These are phyloP conservation scores for Perccottus glenii DNA, from an alignment of 2,113 vertebrate genomes.

Conservation along the genomic window DNA sequence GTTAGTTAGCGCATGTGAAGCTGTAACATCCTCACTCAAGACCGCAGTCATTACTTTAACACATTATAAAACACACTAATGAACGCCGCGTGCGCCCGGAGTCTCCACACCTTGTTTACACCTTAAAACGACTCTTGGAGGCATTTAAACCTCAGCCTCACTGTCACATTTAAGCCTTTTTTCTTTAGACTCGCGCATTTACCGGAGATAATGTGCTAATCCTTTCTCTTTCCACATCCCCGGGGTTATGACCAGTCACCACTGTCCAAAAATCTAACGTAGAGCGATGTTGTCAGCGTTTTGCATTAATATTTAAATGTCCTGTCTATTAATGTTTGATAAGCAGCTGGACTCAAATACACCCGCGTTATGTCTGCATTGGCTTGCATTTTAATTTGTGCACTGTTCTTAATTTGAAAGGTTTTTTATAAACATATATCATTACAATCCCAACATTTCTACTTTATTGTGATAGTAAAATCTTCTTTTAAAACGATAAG, in stretches of 20 bases:
- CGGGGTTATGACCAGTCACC: neutral
- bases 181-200: neutral
- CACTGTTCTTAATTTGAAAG: too few species aligned
- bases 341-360: neutral
- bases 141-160: neutral
- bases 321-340: neutral
- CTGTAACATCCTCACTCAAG: neutral
- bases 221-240: neutral
- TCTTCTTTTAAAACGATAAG: too few species aligned
- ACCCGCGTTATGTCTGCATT: too few species aligned
- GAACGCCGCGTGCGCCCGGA: constrained; percentile 8
- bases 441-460: too few species aligned
- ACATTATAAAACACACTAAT: constrained; percentile 27
- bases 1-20: neutral
- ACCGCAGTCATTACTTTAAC: constrained; percentile 19
- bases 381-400: too few species aligned
- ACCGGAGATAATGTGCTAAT: neutral
- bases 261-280: neutral
- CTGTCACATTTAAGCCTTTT: neutral
- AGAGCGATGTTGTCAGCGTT: neutral
- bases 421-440: too few species aligned
- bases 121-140: neutral
- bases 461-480: too few species aligned
- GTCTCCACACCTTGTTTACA: constrained; percentile 27
- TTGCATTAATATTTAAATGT: neutral